Base-by-base conservation (phyloP, 2,797 vertebrate genomes). In the Galaxias olidus region DNA sequence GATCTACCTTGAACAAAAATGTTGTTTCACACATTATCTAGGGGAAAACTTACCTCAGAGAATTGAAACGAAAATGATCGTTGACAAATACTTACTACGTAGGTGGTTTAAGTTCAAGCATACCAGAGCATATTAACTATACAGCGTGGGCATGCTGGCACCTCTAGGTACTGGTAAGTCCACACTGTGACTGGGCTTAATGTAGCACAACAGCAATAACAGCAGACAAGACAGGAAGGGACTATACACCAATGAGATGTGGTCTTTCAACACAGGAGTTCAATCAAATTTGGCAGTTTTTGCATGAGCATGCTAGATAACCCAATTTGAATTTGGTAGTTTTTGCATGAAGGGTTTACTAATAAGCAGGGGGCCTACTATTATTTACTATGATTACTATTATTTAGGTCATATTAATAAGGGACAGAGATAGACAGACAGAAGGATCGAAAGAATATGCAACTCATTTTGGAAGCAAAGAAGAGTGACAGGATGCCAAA, bases 151-250 rank as follows among this genome's bases (percentile, higher is more conserved):
- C 74, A 93, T 92, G 90, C 93, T 92, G 76, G 75, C 93, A 93
- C 93, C 84, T 81, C 90, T 93, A 92, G 84, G 91, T 89, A 94
- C 93, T 94, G 93, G 92, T 92, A 92, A 94, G 90, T 94, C 93
- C 92, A 94, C 93, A 94, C 90, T 93, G 90, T 91, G 86, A 91
- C 90, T 92, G 92, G 89, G 91, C 91, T 89, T 88, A 91, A 88
- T 88, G 84, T 88, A 89, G 85, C 87, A 84, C 90, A 92, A 92
- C 85, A 93, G 93, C 91, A 93, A 84, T 87, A 91, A 92, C 88
- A 89, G 91, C 93, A 94, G 93, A 93, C 93, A 94, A 95, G 92
- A 92, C 88, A 92, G 91, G 90, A 92, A 86, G 60, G 78, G 76
- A 64, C 79, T 84, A 87, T 86, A 89, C 82, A 87, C 86, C 88